Base-by-base conservation (phyloP, 2,888 invertebrate species). In the Metalampra italica region DNA sequence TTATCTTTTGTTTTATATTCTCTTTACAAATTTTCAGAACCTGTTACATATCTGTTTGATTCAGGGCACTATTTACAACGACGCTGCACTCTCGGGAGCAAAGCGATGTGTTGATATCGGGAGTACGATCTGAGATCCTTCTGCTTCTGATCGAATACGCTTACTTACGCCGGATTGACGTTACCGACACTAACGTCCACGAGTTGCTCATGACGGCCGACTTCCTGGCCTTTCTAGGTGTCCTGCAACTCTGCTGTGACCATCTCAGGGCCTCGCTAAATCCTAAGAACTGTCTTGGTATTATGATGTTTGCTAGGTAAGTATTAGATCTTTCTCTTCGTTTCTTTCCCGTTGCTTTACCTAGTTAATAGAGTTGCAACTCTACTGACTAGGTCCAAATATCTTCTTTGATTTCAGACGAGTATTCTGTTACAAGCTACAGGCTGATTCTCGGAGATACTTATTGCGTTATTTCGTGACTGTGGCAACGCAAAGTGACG, bases 151-250 rank as follows among this genome's bases (percentile, higher is more conserved):
- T 98, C 55, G 93, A 96, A 60, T 97, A 95, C 78, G 95, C 97
- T 0, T 98, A 98, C 79, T 88, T 96, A 39, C 91, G 96, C 46
- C 93, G 93, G 56, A 91, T 96, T 47, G 92, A 93, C 52, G 92
- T 98, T 22, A 93, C 91, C 50, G 91, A 92, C 36, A 91, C 93
- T 32, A 97, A 97, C 71, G 96, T 97, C 0, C 94, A 94, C 66
- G 92, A 94, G 65, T 87, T 98, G 11, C 90, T 97, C 38, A 93
- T 95, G 62, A 94, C 95, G 0, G 96, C 97, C 3, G 97, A 98
- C 85, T 97, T 97, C 75, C 92, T 98, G 47, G 94, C 95, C 64
- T 94, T 97, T 59, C 87, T 94, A 42, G 96, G 96, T 0, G 92
- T 97, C 41, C 90, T 96, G 45, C 92, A 94, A 57, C 90, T 94